Percentiles rank a stretch among this genome's conserved stretches.
These are phyloP conservation scores for Lycaena phlaeas DNA, from an alignment of 2,888 invertebrate species.

Conservation along the genomic window DNA sequence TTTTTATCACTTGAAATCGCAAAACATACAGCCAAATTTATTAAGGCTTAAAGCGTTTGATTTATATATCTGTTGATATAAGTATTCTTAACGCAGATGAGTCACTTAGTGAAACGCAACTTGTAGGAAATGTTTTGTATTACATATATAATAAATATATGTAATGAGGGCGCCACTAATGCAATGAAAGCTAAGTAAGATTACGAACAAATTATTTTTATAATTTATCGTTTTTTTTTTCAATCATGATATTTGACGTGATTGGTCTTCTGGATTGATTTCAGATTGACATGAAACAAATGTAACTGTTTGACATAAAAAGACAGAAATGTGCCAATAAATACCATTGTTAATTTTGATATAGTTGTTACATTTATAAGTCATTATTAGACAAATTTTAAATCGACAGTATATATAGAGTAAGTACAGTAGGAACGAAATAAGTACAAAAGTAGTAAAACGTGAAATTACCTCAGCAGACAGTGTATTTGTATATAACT, in stretches of 20 bases:
- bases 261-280: too few species aligned
- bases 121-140: too few species aligned
- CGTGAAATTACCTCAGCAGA: conserved; percentile 53
- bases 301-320: conserved; percentile 30
- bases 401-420: conserved; percentile 41
- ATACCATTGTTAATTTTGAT: conserved; percentile 49
- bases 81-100: conserved; percentile 39
- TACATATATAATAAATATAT: too few species aligned
- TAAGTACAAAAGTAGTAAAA: conserved; percentile 36
- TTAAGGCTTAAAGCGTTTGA: conserved; percentile 38
- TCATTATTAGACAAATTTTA: conserved; percentile 34
- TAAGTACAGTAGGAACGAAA: conserved; percentile 23
- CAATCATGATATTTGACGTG: too few species aligned
- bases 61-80: conserved; percentile 61
- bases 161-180: not conserved
- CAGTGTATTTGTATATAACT: conserved; percentile 62
- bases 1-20: conserved; percentile 12
- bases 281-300: too few species aligned
- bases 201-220: not conserved
- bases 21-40: conserved; percentile 7
- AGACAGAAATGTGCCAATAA: conserved; percentile 58
- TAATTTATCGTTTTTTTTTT: too few species aligned
- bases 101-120: not conserved
- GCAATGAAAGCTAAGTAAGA: not conserved
- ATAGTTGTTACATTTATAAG: conserved; percentile 67